Evolutionary conservation across 2,113 vertebrate genomes (phyloP).

Genomic region (Potamarius usumacintae): DNA sequence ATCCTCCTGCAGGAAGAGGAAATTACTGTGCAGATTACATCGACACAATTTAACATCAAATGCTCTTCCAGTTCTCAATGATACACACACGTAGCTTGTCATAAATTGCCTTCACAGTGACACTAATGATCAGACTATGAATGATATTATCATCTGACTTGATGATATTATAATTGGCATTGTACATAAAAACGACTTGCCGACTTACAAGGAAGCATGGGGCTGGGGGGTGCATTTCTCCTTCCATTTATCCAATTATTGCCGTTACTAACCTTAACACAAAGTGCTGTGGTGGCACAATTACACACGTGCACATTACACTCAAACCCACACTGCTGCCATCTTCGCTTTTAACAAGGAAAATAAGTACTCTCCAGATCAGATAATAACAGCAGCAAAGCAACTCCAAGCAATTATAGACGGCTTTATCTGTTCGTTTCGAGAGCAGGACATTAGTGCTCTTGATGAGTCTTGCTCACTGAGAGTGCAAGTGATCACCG

Average conservation of each 20-base stretch:
- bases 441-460: constrained; percentile 5
- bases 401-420: constrained; percentile 10
- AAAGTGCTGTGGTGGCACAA: constrained; percentile 10
- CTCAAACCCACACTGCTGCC: constrained; percentile 10
- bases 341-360: constrained; percentile 2
- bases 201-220: not conserved
- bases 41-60: too few relatives aligned
- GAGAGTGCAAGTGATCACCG: not conserved
- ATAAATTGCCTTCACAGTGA: not conserved
- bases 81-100: not conserved
- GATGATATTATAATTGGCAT: not conserved
- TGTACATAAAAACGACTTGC: not conserved
- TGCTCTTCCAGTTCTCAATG: not conserved
- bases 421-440: not conserved
- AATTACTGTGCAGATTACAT: not conserved
- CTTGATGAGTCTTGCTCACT: not conserved
- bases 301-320: not conserved
- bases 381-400: constrained; percentile 23
- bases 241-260: constrained; percentile 30
- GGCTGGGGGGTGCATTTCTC: not conserved
- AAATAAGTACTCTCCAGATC: constrained; percentile 17
- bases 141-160: constrained; percentile 9
- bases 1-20: not conserved
- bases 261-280: constrained; percentile 7
- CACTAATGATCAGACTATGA: constrained; percentile 1